These are phyloP conservation scores for Arbacia lixula DNA, from an alignment of 53 echinoderm and acorn worm species.

Conservation along the genomic window DNA sequence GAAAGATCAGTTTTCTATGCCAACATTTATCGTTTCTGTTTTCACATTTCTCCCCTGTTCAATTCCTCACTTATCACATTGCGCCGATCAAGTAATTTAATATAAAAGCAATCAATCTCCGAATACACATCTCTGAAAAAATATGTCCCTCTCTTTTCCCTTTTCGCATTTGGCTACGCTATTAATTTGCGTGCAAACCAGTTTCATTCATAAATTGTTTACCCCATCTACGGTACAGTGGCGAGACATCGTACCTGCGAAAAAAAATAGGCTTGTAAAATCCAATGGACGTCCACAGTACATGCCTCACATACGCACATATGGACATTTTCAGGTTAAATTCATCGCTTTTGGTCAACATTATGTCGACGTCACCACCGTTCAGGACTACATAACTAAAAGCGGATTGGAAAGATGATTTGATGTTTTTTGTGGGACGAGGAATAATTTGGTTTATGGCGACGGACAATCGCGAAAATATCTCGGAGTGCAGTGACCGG, in stretches of 20 bases:
- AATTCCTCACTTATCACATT: too few relatives aligned
- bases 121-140: too few relatives aligned
- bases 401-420: neutral
- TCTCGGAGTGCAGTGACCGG: neutral
- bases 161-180: neutral
- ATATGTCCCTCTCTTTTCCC: neutral
- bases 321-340: constrained; percentile 39
- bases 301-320: constrained; percentile 15
- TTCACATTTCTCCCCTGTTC: too few relatives aligned
- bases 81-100: too few relatives aligned
- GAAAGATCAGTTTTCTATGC: too few relatives aligned
- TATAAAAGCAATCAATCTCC: too few relatives aligned
- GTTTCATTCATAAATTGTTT: too few relatives aligned
- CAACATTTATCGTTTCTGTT: too few relatives aligned
- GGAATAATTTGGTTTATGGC: neutral
- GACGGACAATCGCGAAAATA: neutral
- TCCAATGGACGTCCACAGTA: constrained; percentile 15
- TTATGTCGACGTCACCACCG: constrained; percentile 20
- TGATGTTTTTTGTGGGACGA: neutral
- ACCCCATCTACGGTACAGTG: constrained; percentile 23
- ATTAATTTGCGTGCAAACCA: neutral
- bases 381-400: constrained; percentile 33
- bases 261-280: neutral
- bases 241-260: too few relatives aligned
- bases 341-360: constrained; percentile 20